Base-by-base conservation (phyloP, 2,888 invertebrate genomes). In the Pachydiplax longipennis region DNA sequence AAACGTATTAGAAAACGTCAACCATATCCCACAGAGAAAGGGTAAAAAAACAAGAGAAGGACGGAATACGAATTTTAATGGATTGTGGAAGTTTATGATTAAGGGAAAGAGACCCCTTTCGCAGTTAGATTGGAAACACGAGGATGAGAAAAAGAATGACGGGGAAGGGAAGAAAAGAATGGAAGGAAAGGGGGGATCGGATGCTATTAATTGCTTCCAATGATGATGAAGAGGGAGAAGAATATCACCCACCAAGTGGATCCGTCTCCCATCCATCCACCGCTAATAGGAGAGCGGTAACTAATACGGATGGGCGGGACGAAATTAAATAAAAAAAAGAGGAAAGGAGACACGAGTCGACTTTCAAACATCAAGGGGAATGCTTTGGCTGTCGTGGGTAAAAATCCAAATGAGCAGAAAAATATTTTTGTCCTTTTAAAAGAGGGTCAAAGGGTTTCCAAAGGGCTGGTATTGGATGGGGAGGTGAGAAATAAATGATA, bases 261-360 rank as follows among this genome's bases (percentile, higher is more conserved):
- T 53, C 87, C 12, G 58, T 15, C 35, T 61, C 61, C 61, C 83
- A 83, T 83, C 82, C 37, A 40, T 81, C 82, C 82, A n/a, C n/a
- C 58, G 87, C 87, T 87, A 61, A 65, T 87, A 53, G 87, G 87
- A 87, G 65, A 87, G 37, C 61, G 87, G 87, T 87, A 61, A 87
- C 61, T 61, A 65, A 87, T 87, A 37, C 61, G 87, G 61, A 10
- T 10, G n/a, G n/a, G 87, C 61, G 87, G 22, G 65, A 37, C 31
- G 4, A 87, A 58, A 87, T 10, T 15, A 61, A 65, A 87, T 35
- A 65, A n/a, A 61, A 87, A 61, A 31, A 53, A n/a, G 40, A 83
- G 44, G 44, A 25, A 53, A 35, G 65, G 83, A 83, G 83, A 35
- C 48, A 18, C 58, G 58, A 58, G 58, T 83, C 83, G 83, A 37